Evolutionary conservation across 2,888 invertebrate genomes (phyloP), one percentile per base, ranked within the genome.

Genomic region (Balanococcus diminutus): DNA sequence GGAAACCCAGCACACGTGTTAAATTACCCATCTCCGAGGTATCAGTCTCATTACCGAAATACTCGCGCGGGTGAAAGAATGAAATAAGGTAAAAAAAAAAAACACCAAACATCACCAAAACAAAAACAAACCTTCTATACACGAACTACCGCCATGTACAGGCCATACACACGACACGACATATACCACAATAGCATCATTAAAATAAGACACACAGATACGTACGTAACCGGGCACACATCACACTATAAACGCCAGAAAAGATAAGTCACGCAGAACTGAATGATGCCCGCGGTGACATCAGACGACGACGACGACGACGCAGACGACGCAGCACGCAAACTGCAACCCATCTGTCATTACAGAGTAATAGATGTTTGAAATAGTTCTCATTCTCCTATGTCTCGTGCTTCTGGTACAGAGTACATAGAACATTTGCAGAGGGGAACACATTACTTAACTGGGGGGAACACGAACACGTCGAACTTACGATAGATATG

Each of bases 321-420:
- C 19, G 51, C n/a, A 4, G 19, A 51, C 51, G 83, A 32, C 36
- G 51, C 83, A 83, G 75, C 83, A 83, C 32, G 83, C 83, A 83
- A 83, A 83, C 83, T 83, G 83, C 61, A 83, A 83, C 56, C 32
- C 83, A 83, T 83, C 83, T 83, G 83, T 83, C 83, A 83, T 83
- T 83, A 61, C 83, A 19, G 61, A 75, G 56, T 32, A 32, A 83
- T 83, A 36, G 83, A 83, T 61, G 56, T 82, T 82, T 82, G 46
- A 51, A 82, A 82, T 82, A 51, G 82, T 82, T 82, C 31, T 25
- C 81, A 46, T 82, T 82, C 82, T 28, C 28, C 11, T 22, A 8
- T 32, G 75, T 75, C 75, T 67, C 61, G 61, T 67, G 61, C 61
- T 67, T 67, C 61, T 28, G 2, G 25, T 2, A 4, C 46, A 4